Evolutionary conservation across 2,888 invertebrate genomes (phyloP).

Genomic region (Syrphus vitripennis): DNA sequence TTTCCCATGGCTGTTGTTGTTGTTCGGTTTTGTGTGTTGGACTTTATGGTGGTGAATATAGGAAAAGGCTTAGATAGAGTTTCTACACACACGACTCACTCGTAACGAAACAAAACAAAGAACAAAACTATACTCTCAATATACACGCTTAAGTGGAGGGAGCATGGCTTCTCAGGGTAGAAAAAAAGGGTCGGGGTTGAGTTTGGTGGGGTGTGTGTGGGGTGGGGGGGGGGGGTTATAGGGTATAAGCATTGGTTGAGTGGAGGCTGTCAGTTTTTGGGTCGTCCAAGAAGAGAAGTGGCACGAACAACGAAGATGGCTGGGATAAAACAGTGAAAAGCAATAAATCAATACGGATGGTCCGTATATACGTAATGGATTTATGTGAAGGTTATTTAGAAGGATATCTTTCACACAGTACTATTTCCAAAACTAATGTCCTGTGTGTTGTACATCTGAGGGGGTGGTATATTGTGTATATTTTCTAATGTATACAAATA

Average conservation of each 20-base stretch:
- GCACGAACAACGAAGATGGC: slow-evolving; percentile 35
- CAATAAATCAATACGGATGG: slow-evolving; percentile 76
- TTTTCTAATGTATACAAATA: slow-evolving; percentile 20
- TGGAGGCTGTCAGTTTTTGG: slow-evolving; percentile 64
- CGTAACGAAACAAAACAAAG: slow-evolving; percentile 60
- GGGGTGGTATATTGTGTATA: slow-evolving; percentile 33
- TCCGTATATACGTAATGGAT: slow-evolving; percentile 72
- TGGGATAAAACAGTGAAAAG: slow-evolving; percentile 74
- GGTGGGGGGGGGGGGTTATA: neutral
- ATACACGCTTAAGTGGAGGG: slow-evolving; percentile 46
- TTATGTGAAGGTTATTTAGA: slow-evolving; percentile 72
- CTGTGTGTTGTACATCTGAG: slow-evolving; percentile 38
- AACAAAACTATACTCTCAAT: slow-evolving; percentile 50
- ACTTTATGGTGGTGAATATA: slow-evolving; percentile 59
- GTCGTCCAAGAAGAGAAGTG: slow-evolving; percentile 35
- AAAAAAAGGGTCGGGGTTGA: too few species aligned
- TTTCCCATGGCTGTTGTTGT: slow-evolving; percentile 24
- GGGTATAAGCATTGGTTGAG: slow-evolving; percentile 41
- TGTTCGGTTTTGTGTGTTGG: slow-evolving; percentile 46
- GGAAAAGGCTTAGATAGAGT: slow-evolving; percentile 66
- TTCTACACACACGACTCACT: slow-evolving; percentile 59
- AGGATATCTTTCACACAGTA: slow-evolving; percentile 70
- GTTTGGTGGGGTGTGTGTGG: neutral
- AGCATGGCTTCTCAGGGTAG: slow-evolving; percentile 11
- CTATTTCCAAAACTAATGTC: slow-evolving; percentile 71